These are phyloP conservation scores for Opisthograptis luteolata DNA, from an alignment of 2,888 invertebrate species.

Conservation along the genomic window DNA sequence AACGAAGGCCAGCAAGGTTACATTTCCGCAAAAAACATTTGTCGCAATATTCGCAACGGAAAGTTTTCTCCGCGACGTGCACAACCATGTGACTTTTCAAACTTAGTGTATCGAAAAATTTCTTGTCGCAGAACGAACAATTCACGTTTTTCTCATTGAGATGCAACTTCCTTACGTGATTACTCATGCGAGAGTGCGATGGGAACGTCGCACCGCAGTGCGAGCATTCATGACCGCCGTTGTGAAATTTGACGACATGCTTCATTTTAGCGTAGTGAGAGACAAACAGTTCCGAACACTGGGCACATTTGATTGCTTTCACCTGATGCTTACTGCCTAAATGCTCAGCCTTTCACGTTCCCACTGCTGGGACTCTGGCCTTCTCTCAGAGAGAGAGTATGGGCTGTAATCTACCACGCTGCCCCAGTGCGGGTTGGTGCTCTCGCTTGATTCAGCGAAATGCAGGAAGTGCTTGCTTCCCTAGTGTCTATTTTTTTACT, in stretches of 20 bases:
- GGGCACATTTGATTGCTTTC: slow-evolving; percentile 46
- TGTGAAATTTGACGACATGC: slow-evolving; percentile 59
- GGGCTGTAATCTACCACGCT: too few relatives aligned
- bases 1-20: slow-evolving; percentile 60
- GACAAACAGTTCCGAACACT: slow-evolving; percentile 64
- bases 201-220: slow-evolving; percentile 63
- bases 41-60: slow-evolving; percentile 78
- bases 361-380: too few relatives aligned
- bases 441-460: too few relatives aligned
- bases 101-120: slow-evolving; percentile 61
- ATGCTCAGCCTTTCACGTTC: too few relatives aligned
- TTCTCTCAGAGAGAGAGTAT: too few relatives aligned
- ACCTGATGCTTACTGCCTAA: too few relatives aligned
- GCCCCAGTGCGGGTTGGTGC: too few relatives aligned
- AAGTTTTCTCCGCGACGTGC: slow-evolving; percentile 70
- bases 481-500: too few relatives aligned
- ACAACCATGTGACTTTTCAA: slow-evolving; percentile 71
- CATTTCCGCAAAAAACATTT: slow-evolving; percentile 79
- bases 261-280: slow-evolving; percentile 59
- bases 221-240: slow-evolving; percentile 60
- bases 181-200: slow-evolving; percentile 63
- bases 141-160: slow-evolving; percentile 69
- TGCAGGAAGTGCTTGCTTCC: too few relatives aligned
- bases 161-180: slow-evolving; percentile 64
- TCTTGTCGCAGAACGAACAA: slow-evolving; percentile 61